Evolutionary conservation across 2,888 invertebrate genomes (phyloP).

Genomic region (Tetranychus piercei): DNA sequence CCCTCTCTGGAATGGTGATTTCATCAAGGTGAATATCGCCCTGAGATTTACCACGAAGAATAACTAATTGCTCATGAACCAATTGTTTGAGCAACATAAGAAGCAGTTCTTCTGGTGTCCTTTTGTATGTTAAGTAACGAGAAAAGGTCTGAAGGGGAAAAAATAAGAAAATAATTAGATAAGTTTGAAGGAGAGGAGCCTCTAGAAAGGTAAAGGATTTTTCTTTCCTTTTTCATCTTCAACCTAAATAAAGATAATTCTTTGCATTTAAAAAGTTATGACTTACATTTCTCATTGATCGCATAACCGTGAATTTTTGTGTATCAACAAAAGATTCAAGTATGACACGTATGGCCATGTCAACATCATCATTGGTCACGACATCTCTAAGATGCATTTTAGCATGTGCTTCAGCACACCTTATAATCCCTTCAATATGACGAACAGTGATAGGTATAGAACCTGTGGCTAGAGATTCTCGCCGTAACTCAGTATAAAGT

Average conservation of each 20-base stretch:
- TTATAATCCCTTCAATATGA: slow-evolving; percentile 92
- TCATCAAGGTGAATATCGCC: slow-evolving; percentile 41
- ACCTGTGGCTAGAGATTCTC: slow-evolving; percentile 84
- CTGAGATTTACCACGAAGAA: slow-evolving; percentile 38
- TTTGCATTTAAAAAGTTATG: background rate
- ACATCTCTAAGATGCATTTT: slow-evolving; percentile 79
- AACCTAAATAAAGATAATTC: background rate
- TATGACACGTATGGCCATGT: slow-evolving; percentile 90
- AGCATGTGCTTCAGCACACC: slow-evolving; percentile 93
- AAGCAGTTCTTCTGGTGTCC: slow-evolving; percentile 84
- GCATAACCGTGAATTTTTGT: slow-evolving; percentile 95
- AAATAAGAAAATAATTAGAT: background rate
- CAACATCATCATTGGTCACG: slow-evolving; percentile 82
- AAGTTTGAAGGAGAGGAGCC: background rate
- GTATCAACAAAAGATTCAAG: slow-evolving; percentile 95
- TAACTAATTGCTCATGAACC: slow-evolving; percentile 70
- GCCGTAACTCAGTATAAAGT: slow-evolving; percentile 83
- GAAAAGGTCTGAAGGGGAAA: slow-evolving; percentile 55
- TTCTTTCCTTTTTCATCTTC: background rate
- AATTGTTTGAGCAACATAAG: slow-evolving; percentile 86
- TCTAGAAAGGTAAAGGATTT: background rate
- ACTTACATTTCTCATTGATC: slow-evolving; percentile 68
- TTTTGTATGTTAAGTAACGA: slow-evolving; percentile 74
- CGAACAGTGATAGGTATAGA: slow-evolving; percentile 94
- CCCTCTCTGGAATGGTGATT: slow-evolving; percentile 69